phyloP scores from a whole-genome alignment of 2,888 invertebrate genomes.

The Melinopterus prodromus region DNA sequence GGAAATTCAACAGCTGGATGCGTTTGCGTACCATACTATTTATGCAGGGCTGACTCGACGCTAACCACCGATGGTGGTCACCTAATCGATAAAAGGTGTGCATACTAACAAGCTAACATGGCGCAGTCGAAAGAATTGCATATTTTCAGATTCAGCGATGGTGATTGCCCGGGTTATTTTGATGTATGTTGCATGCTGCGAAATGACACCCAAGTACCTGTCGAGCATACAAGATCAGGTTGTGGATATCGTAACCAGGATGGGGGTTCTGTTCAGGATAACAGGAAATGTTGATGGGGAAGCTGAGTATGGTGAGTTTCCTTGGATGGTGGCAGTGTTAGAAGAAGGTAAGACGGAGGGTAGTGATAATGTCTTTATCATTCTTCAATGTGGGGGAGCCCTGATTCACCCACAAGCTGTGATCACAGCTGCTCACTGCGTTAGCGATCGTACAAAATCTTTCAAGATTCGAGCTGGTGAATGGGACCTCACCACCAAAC shows the following conservation, averaged over 20 bases:
- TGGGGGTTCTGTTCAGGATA: constrained; percentile 55
- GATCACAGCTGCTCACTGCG: constrained; percentile 83
- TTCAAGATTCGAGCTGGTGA: no score
- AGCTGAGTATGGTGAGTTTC: no score
- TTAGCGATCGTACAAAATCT: no score
- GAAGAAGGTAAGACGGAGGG: no score
- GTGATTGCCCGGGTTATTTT: constrained; percentile 63
- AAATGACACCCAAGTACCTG: constrained; percentile 46
- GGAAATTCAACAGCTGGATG: constrained; percentile 56
- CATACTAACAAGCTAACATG: no score
- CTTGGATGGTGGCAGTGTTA: no score
- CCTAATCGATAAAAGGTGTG: no score
- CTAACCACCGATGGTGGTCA: no score
- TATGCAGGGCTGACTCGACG: constrained; percentile 75
- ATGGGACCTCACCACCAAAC: no score
- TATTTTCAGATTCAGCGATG: no score
- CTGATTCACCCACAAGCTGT: constrained; percentile 81
- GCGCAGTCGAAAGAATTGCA: no score
- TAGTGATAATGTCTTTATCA: no score
- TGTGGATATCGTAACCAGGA: constrained; percentile 30
- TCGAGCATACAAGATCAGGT: constrained; percentile 74
- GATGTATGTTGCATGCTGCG: constrained; percentile 71
- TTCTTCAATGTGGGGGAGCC: constrained; percentile 82
- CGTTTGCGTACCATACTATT: constrained; percentile 80
- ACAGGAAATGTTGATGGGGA: constrained; percentile 66